Percentiles rank a stretch among this genome's conserved stretches.
Evolutionary conservation across 2,888 invertebrate genomes (phyloP).

Genomic region (Bombyx huttoni): DNA sequence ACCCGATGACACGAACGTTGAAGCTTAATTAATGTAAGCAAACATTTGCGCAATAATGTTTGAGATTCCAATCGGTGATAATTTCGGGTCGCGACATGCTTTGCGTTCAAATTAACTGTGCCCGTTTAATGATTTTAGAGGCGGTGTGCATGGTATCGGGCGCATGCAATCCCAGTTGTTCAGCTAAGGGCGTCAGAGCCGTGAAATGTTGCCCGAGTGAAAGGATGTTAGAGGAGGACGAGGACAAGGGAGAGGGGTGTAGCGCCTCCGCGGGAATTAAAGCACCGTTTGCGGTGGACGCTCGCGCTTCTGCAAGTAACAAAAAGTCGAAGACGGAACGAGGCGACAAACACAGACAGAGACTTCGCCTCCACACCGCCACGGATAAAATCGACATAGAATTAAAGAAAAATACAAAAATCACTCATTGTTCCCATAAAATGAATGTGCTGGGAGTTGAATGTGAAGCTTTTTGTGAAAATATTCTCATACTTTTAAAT

Average conservation of each 20-base stretch:
- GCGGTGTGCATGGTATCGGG: background rate
- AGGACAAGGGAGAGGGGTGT: constrained; percentile 17
- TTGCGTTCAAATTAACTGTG: constrained; percentile 20
- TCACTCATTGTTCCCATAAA: constrained; percentile 73
- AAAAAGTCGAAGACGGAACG: constrained; percentile 66
- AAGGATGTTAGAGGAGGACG: constrained; percentile 13
- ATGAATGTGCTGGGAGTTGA: constrained; percentile 72
- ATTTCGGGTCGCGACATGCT: constrained; percentile 12
- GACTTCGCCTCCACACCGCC: constrained; percentile 57
- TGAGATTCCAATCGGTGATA: constrained; percentile 11
- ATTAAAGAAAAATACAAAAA: constrained; percentile 72
- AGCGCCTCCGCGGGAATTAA: constrained; percentile 44
- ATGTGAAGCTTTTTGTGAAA: constrained; percentile 71
- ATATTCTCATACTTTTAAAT: constrained; percentile 73
- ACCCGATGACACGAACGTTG: background rate
- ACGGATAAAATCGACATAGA: constrained; percentile 72
- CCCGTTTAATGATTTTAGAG: constrained; percentile 18
- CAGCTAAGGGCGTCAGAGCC: constrained; percentile 26
- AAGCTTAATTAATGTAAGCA: background rate
- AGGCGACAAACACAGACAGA: constrained; percentile 55
- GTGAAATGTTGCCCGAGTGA: constrained; percentile 51
- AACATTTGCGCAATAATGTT: constrained; percentile 1
- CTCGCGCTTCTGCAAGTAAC: constrained; percentile 48
- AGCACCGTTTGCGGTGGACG: constrained; percentile 51
- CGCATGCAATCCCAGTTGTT: constrained; percentile 14